These are phyloP conservation scores for Meda fulgida DNA, from an alignment of 2,797 vertebrate genomes.

Conservation along the genomic window DNA sequence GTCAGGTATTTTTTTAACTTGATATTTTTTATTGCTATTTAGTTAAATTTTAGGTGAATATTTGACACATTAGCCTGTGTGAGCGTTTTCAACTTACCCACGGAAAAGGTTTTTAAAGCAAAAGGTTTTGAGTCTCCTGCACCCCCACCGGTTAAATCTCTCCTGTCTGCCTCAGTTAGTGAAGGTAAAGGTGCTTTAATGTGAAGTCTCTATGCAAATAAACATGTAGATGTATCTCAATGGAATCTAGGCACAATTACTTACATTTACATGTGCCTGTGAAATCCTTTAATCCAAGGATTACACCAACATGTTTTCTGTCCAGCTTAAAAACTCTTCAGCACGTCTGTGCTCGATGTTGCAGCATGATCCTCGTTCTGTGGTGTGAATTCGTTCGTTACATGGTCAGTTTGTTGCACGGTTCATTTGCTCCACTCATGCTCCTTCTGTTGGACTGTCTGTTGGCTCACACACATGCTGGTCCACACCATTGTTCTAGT, in stretches of 20 bases:
- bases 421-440: background rate
- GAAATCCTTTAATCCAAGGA: slow-evolving; percentile 78
- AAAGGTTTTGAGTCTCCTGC: background rate
- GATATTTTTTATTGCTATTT: background rate
- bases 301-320: slow-evolving; percentile 72
- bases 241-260: slow-evolving; percentile 76
- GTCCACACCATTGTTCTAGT: background rate
- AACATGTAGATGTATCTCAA: slow-evolving; percentile 59
- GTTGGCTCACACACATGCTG: background rate
- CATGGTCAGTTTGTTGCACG: background rate
- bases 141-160: background rate
- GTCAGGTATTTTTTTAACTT: background rate
- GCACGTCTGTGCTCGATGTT: background rate
- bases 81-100: background rate
- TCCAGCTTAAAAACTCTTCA: slow-evolving; percentile 16
- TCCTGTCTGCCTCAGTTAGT: background rate
- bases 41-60: background rate
- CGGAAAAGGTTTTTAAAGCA: background rate
- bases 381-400: background rate
- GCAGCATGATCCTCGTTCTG: background rate
- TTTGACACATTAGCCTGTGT: background rate
- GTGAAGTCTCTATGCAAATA: background rate
- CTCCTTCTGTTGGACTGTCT: slow-evolving; percentile 18
- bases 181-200: slow-evolving; percentile 1
- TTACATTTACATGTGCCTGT: slow-evolving; percentile 72